Percentiles rank a stretch among this genome's conserved stretches.
Conservation (phyloP, 2,888 invertebrate species). For the Tinea semifulvella region DNA sequence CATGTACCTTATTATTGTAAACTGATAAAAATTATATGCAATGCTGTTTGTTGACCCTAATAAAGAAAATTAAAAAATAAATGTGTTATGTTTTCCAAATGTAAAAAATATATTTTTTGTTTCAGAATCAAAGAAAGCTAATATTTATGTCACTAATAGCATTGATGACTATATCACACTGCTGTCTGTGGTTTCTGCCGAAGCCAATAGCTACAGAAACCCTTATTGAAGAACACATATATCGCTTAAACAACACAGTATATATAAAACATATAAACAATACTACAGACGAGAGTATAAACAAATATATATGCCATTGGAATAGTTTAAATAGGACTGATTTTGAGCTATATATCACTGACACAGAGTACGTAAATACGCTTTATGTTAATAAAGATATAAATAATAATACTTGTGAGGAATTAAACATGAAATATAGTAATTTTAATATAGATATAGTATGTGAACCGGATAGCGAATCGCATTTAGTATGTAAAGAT, state of each 20-base stretch:
- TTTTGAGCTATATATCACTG: conserved; percentile 41
- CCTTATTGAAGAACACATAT: conserved; percentile 33
- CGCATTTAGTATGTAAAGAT: conserved; percentile 46
- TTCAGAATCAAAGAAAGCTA: conserved; percentile 69
- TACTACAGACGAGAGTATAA: conserved; percentile 23
- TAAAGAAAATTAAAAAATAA: too few species aligned
- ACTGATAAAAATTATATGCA: too few species aligned
- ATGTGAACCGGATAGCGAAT: conserved; percentile 36
- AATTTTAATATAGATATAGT: conserved; percentile 29
- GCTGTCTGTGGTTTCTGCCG: conserved; percentile 73
- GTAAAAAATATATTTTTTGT: too few species aligned
- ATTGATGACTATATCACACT: conserved; percentile 72
- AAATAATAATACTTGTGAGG: conserved; percentile 37
- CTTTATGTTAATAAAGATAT: conserved; percentile 35
- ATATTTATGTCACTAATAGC: conserved; percentile 75
- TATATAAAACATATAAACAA: conserved; percentile 26
- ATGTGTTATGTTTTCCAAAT: too few species aligned
- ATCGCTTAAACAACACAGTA: conserved; percentile 46
- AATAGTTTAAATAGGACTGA: conserved; percentile 30
- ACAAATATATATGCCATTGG: conserved; percentile 46
- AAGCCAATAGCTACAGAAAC: conserved; percentile 28
- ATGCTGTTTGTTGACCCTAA: too few species aligned
- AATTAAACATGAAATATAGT: conserved; percentile 39
- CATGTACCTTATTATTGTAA: too few species aligned
- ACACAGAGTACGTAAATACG: conserved; percentile 37